Evolutionary conservation across 1,140 invertebrate genomes (phyloP).

Genomic region (Cydia strobilella): DNA sequence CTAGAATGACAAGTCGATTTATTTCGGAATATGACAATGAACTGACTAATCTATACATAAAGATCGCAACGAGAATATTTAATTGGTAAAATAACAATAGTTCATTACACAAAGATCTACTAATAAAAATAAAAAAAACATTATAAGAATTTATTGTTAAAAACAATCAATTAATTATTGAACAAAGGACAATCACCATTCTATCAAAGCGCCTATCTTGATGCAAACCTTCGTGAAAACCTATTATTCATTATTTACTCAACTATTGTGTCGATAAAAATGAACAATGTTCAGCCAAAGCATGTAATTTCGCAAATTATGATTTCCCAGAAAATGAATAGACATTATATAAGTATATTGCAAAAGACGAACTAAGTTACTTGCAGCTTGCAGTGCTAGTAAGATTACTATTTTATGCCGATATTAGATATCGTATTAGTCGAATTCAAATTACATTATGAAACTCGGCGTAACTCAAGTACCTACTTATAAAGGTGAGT

Average conservation of each 20-base stretch:
- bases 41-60: too few species aligned
- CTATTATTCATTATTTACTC: neutral
- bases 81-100: too few species aligned
- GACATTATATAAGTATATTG: neutral
- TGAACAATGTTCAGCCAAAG: slow-evolving; percentile 14
- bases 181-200: slow-evolving; percentile 13
- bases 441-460: too few species aligned
- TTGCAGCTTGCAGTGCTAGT: too few species aligned
- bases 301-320: neutral
- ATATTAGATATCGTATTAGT: too few species aligned
- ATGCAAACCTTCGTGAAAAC: neutral
- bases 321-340: slow-evolving; percentile 14
- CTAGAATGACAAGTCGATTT: too few species aligned
- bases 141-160: neutral
- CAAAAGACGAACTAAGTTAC: neutral
- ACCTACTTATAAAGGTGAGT: too few species aligned
- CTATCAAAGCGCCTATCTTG: neutral
- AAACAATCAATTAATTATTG: neutral
- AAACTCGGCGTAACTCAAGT: too few species aligned
- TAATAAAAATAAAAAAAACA: neutral
- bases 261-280: slow-evolving; percentile 8
- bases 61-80: too few species aligned
- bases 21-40: too few species aligned
- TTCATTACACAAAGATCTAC: neutral
- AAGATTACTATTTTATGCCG: too few species aligned